Base-by-base conservation (phyloP, 2,113 vertebrate species). In the Anoura caudifer region DNA sequence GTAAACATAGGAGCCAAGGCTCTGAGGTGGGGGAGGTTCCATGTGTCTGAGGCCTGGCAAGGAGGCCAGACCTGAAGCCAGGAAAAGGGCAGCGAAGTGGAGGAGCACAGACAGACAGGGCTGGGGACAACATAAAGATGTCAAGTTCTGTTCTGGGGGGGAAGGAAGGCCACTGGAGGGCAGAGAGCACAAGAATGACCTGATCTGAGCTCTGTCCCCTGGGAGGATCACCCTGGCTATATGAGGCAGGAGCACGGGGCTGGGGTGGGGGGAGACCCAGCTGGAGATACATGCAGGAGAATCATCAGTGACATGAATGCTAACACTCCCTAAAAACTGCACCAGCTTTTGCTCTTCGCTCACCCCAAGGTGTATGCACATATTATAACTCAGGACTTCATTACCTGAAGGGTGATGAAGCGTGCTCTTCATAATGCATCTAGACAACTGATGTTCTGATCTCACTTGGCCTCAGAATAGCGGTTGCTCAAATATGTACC, bases 401-500 rank as follows among this genome's bases (percentile, higher is more conserved):
- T 33, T 28, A 84, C 41, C 52, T 11, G 11, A 59, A 69, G 73
- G 38, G 26, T 10, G n/a, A 54, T 2, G 16, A 50, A 75, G 59
- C 19, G 19, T 2, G 31, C 0, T 52, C 10, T 88, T 67, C 26
- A 14, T 28, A 26, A 75, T 43, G 4, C 3, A 63, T 90, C 22
- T 67, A 22, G 38, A n/a, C 45, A 73, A 69, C 10, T 61, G 81
- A 76, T 50, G 45, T 67, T 63, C 80, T 89, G 41, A 91, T 13
- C 8, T 95, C 50, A 73, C 47, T 19, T 81, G 31, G 14, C 65
- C 92, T 92, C 56, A 63, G 47, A 63, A 20, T 24, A 36, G 33
- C 61, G 80, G 45, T 16, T 67, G 59, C 38, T 65, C 38, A 97
- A 75, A 90, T 20, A 92, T 5, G 43, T 22, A 45, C 20, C 38